Evolutionary conservation across 2,797 vertebrate genomes (phyloP).

Genomic region (Lemur catta): DNA sequence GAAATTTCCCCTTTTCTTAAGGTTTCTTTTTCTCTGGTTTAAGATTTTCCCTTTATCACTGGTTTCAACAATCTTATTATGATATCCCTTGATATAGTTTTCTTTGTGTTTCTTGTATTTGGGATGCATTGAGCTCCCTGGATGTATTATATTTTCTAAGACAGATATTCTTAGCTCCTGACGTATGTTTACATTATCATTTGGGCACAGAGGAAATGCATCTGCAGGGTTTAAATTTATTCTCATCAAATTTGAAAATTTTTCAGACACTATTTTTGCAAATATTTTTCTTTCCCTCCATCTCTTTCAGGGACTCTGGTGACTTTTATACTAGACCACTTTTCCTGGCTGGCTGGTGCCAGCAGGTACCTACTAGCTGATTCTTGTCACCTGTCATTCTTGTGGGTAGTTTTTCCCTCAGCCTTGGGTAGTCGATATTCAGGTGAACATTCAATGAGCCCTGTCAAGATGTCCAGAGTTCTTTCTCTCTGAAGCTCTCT

Average conservation of each 20-base stretch:
- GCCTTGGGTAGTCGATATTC: background rate
- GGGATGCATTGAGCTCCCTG: background rate
- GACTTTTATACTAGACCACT: background rate
- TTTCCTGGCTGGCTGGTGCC: background rate
- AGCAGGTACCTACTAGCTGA: background rate
- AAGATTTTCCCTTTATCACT: background rate
- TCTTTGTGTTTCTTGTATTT: background rate
- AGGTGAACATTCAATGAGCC: background rate
- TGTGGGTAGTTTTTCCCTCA: background rate
- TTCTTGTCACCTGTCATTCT: background rate
- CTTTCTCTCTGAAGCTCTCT: background rate
- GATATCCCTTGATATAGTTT: background rate
- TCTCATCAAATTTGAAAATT: background rate
- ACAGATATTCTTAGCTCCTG: slow-evolving; percentile 36
- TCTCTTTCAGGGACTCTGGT: background rate
- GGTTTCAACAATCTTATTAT: background rate
- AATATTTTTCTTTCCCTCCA: background rate
- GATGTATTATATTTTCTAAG: background rate
- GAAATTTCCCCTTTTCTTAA: background rate
- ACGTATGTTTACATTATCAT: background rate
- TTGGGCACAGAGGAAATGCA: slow-evolving; percentile 39
- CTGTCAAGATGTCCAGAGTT: background rate
- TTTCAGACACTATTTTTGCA: background rate
- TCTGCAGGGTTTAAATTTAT: background rate
- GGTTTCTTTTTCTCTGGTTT: background rate